Percentiles rank a stretch among this genome's conserved stretches.
Conservation (phyloP, 2,888 invertebrate genomes). For the Acholoe squamosa region DNA sequence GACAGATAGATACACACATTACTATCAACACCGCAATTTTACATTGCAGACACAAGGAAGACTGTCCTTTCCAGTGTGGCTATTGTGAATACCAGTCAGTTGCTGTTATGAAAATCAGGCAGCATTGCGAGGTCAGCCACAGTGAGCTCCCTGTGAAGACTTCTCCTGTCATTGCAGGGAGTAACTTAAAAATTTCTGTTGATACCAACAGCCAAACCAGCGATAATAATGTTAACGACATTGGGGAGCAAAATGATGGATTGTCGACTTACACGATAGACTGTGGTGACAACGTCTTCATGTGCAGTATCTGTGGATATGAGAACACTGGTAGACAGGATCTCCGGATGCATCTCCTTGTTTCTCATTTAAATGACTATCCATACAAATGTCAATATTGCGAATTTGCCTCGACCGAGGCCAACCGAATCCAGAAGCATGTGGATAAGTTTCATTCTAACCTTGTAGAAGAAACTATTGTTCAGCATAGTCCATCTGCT, state of each 20-base stretch:
- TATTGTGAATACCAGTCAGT: slow-evolving; percentile 22
- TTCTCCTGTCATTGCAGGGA: not conserved
- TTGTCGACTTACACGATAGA: slow-evolving; percentile 50
- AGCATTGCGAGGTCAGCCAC: not conserved
- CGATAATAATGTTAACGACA: not conserved
- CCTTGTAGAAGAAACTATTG: not conserved
- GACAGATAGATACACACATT: too few relatives aligned
- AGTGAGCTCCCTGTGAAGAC: not conserved
- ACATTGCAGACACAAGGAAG: not conserved
- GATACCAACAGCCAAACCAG: not conserved
- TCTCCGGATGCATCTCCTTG: slow-evolving; percentile 67
- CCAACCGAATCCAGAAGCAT: slow-evolving; percentile 67
- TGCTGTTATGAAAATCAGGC: not conserved
- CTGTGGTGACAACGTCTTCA: slow-evolving; percentile 30
- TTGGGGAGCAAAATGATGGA: not conserved
- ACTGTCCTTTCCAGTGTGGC: slow-evolving; percentile 35
- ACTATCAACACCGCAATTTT: too few relatives aligned
- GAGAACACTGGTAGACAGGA: slow-evolving; percentile 43
- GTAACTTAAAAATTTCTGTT: not conserved
- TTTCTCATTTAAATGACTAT: slow-evolving; percentile 67
- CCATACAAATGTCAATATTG: slow-evolving; percentile 70
- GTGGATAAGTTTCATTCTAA: slow-evolving; percentile 66
- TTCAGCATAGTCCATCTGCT: too few relatives aligned
- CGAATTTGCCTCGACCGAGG: slow-evolving; percentile 65
- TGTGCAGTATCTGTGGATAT: slow-evolving; percentile 63